These are phyloP conservation scores for Acholoe squamosa DNA, from an alignment of 2,888 invertebrate genomes.

Conservation along the genomic window DNA sequence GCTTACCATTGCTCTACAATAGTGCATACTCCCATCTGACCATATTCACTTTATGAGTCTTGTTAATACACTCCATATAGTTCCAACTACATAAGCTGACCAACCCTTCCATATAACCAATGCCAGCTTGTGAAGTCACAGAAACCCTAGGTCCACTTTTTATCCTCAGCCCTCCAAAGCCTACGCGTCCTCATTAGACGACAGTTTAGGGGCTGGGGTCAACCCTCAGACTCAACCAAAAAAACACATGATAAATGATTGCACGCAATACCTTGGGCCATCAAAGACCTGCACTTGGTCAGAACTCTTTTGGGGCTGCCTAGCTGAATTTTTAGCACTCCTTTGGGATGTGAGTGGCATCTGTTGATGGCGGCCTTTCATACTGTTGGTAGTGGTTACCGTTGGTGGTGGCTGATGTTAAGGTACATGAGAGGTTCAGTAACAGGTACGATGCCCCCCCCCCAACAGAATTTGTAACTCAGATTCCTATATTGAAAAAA, in stretches of 20 bases:
- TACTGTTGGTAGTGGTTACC: too few species aligned
- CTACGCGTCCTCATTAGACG: conserved; percentile 13
- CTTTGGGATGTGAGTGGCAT: neutral
- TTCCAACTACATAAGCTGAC: too few species aligned
- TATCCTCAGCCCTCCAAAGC: conserved; percentile 12
- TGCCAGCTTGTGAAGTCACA: neutral
- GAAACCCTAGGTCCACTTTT: conserved; percentile 9
- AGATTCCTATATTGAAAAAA: too few species aligned
- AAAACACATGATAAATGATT: neutral
- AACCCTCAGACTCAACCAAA: neutral
- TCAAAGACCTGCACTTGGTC: neutral
- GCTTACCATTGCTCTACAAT: too few species aligned
- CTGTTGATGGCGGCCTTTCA: neutral
- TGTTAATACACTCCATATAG: too few species aligned
- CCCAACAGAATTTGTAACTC: too few species aligned
- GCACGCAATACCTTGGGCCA: neutral
- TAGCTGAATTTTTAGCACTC: neutral
- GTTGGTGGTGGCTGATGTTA: too few species aligned
- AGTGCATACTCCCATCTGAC: too few species aligned
- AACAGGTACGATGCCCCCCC: too few species aligned
- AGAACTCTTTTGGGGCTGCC: neutral
- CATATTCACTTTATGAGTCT: too few species aligned
- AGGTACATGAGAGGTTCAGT: too few species aligned
- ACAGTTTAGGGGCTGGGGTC: too few species aligned
- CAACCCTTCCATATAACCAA: neutral